These are phyloP conservation scores for Pangasianodon gigas DNA, from an alignment of 2,113 vertebrate genomes.

Conservation along the genomic window DNA sequence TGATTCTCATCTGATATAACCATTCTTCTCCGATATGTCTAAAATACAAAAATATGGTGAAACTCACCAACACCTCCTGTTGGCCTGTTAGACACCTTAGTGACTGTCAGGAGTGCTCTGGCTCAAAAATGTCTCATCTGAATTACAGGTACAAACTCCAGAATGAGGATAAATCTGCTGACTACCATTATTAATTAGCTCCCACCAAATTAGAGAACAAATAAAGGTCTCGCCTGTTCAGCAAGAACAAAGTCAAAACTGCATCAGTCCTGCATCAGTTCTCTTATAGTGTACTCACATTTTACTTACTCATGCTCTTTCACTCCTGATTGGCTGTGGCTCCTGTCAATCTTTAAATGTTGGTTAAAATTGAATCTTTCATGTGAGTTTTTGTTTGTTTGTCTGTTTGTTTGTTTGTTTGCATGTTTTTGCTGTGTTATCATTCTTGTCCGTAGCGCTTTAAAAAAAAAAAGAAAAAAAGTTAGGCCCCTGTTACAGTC, in stretches of 20 bases:
- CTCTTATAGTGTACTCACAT: background rate
- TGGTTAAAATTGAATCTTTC: background rate
- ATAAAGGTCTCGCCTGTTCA: background rate
- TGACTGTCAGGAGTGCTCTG: background rate
- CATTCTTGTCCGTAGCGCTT: background rate
- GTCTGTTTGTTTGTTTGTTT: background rate
- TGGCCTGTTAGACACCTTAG: background rate
- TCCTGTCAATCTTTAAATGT: background rate
- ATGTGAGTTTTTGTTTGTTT: background rate
- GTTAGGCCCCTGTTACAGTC: background rate
- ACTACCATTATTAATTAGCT: background rate
- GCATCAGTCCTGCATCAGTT: background rate
- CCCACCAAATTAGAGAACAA: background rate
- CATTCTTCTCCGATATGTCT: background rate
- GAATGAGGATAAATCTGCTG: background rate
- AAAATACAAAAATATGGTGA: background rate
- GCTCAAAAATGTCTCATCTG: background rate
- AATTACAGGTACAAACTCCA: background rate
- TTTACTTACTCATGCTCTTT: background rate
- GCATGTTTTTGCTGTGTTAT: background rate
- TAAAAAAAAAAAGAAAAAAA: too few species aligned
- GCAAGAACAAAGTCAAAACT: background rate
- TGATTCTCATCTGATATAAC: background rate
- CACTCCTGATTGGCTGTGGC: background rate
- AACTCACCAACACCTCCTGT: background rate